Conservation (phyloP, 1,140 invertebrate genomes). For the Drosophila paulistorum region DNA sequence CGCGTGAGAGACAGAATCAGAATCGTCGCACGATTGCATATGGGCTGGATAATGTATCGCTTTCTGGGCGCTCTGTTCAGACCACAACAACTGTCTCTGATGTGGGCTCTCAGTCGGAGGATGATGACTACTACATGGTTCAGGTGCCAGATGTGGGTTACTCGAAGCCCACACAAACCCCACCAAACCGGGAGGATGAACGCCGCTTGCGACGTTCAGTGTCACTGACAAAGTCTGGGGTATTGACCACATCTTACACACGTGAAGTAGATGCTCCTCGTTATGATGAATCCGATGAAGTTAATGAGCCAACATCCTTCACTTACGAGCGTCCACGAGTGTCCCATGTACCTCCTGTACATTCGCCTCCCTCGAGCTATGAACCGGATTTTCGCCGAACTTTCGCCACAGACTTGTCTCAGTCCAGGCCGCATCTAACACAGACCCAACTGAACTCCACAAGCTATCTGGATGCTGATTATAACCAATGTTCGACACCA, state of each 20-base stretch:
- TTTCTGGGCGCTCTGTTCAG: slow-evolving; percentile 36
- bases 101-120: slow-evolving; percentile 68
- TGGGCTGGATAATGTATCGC: slow-evolving; percentile 34
- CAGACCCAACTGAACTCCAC: slow-evolving; percentile 63
- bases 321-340: slow-evolving; percentile 54
- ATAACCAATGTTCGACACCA: slow-evolving; percentile 14
- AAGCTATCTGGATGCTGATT: slow-evolving; percentile 44
- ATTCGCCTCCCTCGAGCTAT: slow-evolving; percentile 26
- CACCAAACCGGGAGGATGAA: slow-evolving; percentile 4
- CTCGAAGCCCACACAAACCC: slow-evolving; percentile 9
- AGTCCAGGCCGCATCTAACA: slow-evolving; percentile 33
- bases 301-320: slow-evolving; percentile 44
- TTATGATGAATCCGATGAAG: slow-evolving; percentile 5
- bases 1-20: slow-evolving; percentile 20
- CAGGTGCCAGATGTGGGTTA: slow-evolving; percentile 16
- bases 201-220: slow-evolving; percentile 44
- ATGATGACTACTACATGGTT: slow-evolving; percentile 50
- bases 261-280: slow-evolving; percentile 45
- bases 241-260: slow-evolving; percentile 71
- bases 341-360: neutral
- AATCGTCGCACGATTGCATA: slow-evolving; percentile 54
- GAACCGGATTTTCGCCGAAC: slow-evolving; percentile 37
- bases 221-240: slow-evolving; percentile 64
- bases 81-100: slow-evolving; percentile 69
- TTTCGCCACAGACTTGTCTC: slow-evolving; percentile 27